Base-by-base conservation (phyloP, 1,140 invertebrate species). In the Delia radicum region DNA sequence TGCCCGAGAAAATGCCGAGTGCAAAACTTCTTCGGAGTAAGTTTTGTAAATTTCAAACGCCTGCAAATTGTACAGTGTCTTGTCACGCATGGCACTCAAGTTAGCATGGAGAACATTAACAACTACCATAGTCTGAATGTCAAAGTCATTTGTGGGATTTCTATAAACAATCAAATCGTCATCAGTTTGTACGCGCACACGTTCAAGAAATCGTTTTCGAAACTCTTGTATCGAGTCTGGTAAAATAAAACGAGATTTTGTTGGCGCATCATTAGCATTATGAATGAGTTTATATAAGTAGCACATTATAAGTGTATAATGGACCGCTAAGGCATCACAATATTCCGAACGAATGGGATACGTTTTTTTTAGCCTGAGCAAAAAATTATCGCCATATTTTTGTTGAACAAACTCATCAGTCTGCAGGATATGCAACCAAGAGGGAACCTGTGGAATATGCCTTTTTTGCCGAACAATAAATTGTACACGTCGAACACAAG, bases 41-140 rank as follows among this genome's bases (percentile, higher is more conserved):
- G 92, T 89, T 77, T 93, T 91, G 78, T 93, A 94, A 28, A 93
- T 89, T 77, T 90, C 89, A 76, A 92, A 93, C n/a, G 93, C 81
- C 37, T 93, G 91, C 79, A 91, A 90, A 1, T 89, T 89, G 86
- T 89, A 91, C 0, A 88, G 88, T 6, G 88, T 88, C 79, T 90
- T 89, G 77, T 93, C 91, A 26, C 89, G 87, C 21, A 87, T 87
- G 74, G 89, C 89, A 74, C 89, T 90, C 77, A 94, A 86, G 0
- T 91, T 90, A 79, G 91, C 91, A 78, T 92, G 89, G 74, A 91
- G 87, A 0, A 91, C 87, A 13, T 87, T 87, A 67, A 87, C 87
- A 0, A 90, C 86, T 0, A 88, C 87, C 2, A 87, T 83, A 21
- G 83, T 79, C 61, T 89, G 87, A 5, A 91, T 88, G 2, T 89